Evolutionary conservation across 2,113 vertebrate genomes (phyloP), one percentile per base, ranked within the genome.

Genomic region (Xenus cinereus): DNA sequence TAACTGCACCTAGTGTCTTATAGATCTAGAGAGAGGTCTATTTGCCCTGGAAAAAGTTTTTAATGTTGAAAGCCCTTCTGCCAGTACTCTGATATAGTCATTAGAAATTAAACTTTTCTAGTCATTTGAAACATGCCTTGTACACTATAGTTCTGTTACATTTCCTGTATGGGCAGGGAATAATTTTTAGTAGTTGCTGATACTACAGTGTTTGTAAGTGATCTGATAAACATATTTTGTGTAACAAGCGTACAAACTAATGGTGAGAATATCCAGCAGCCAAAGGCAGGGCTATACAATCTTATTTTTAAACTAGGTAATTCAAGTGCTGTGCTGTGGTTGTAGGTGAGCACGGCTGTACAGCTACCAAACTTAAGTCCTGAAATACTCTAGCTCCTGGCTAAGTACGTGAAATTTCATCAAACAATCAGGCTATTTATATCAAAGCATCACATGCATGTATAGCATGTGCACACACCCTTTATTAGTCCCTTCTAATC

Each of bases 361-460:
- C 20, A 77, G 13, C 26, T 73, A 43, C 33, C 30, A 51, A 75
- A 67, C 9, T 43, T 14, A 35, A 60, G 79, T 33, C 35, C 28
- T 85, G 7, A 76, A 84, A 51, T 75, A 26, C 23, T 68, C 2
- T 59, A 41, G 5, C 3, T 88, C 14, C n/a, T 71, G 32, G 12
- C 27, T 53, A 48, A 24, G 33, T 7, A 14, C 7, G 27, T 1
- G 1, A 62, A 84, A 77, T 4, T 53, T 46, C 41, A 37, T 45
- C 59, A 77, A 54, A 26, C 17, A 18, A 27, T 30, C 14, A 82
- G 6, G 6, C 21, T 73, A 17, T 43, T 69, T 33, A 16, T 50
- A 64, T 45, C 28, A 87, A 62, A 57, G 3, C 2, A 5, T 24
- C 19, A 37, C 0, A 0, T 62, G 22, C 23, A 12, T 39, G 3